Evolutionary conservation across 1,140 invertebrate species (phyloP), one percentile per base, ranked within the genome.

Genomic region (Drosophila gunungcola): DNA sequence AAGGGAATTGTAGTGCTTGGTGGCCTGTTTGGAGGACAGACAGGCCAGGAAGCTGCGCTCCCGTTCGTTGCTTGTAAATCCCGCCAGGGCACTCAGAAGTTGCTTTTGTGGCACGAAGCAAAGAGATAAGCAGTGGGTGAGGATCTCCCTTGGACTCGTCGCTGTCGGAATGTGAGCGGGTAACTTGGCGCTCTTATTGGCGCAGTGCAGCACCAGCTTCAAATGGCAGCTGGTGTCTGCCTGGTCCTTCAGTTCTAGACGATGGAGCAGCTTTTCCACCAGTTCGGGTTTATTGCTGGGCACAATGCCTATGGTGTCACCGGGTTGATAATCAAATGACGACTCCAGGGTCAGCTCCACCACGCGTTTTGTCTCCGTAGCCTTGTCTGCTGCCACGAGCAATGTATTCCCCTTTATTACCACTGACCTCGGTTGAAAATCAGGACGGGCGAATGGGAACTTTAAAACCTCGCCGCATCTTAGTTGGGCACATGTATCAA

Each of bases 31-130:
- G 3, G 91, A 80, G 0, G 90, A 91, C 0, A 92, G 60, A 42
- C 73, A 68, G 3, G 54, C 65, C 10, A 92, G 49, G 29, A 92
- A 90, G 3, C 27, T 16, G 1, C 58, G 60, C 51, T 92, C 90
- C 7, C 62, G 53, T 3, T 16, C 13, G 6, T 90, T 54, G 6
- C 25, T 56, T 3, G 80, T 89, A 46, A 55, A 81, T 9, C 56
- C 61, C 2, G 83, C 76, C 4, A 91, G 16, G 1, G 72, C 67
- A 51, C 82, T 80, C 0, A 90, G 80, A 16, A 90, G 88, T 73
- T 92, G 92, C 68, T 93, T 93, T 27, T 93, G 93, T 0, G 88
- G 92, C 25, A 91, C 73, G 13, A 65, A 77, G 51, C 90, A 70
- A 2, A 93, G 65, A 13, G 92, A 80, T 3, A 94, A 56, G 62